Evolutionary conservation across 1,140 invertebrate genomes (phyloP).

Genomic region (Potamilus streckersoni): DNA sequence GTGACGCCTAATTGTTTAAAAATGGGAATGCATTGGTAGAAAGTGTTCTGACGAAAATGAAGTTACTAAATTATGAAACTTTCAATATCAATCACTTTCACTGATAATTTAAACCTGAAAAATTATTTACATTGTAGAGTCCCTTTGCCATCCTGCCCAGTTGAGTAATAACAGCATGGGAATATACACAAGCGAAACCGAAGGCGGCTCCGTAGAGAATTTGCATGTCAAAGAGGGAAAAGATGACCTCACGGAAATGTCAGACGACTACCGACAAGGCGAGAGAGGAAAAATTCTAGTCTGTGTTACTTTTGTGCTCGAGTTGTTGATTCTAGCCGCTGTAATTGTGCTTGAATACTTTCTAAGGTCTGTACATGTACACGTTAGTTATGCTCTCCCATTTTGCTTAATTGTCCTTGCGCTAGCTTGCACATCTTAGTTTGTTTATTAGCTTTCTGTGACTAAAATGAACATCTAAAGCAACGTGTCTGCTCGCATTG

Average conservation of each 20-base stretch:
- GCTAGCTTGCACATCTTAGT: too few species aligned
- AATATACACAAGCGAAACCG: slow-evolving; percentile 6
- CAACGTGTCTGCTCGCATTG: too few species aligned
- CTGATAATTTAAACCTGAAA: too few species aligned
- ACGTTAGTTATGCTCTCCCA: not conserved
- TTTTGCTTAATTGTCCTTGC: not conserved
- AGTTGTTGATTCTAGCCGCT: slow-evolving; percentile 44
- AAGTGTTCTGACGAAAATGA: too few species aligned
- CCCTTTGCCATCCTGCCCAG: too few species aligned
- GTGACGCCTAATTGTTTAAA: too few species aligned
- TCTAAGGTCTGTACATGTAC: slow-evolving; percentile 38
- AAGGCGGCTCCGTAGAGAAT: slow-evolving; percentile 15
- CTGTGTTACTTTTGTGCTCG: slow-evolving; percentile 44
- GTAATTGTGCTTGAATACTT: slow-evolving; percentile 46
- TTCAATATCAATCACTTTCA: too few species aligned
- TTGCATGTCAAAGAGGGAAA: slow-evolving; percentile 18
- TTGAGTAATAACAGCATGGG: not conserved
- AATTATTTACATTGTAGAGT: too few species aligned
- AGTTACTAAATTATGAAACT: too few species aligned
- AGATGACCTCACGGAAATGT: slow-evolving; percentile 9
- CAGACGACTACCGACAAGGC: slow-evolving; percentile 6
- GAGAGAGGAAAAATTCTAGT: slow-evolving; percentile 38
- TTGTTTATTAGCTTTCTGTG: too few species aligned
- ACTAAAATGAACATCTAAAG: too few species aligned
- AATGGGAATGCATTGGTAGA: too few species aligned